These are phyloP conservation scores for Oreamnos americanus DNA, from an alignment of 2,113 vertebrate species.

Conservation along the genomic window DNA sequence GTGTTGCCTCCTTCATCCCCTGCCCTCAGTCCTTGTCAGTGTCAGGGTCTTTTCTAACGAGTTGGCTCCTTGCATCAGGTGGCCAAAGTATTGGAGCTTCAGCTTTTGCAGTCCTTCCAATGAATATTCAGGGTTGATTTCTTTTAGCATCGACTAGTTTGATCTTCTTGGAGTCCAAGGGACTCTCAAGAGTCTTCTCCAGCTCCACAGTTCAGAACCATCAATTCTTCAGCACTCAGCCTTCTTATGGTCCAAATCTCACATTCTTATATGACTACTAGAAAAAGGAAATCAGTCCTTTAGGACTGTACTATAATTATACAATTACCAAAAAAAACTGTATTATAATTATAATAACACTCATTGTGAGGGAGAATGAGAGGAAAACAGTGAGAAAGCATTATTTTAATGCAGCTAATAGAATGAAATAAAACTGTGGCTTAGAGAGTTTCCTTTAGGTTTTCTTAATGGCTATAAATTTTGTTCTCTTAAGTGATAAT, in stretches of 20 bases:
- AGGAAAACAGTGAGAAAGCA: constrained; percentile 26
- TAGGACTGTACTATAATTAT: not conserved
- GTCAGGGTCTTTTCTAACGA: not conserved
- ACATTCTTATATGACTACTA: not conserved
- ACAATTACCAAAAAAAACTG: not conserved
- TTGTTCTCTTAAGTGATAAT: not conserved
- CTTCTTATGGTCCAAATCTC: not conserved
- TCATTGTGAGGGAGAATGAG: not conserved
- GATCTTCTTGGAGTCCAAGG: not conserved
- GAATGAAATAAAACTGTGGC: not conserved
- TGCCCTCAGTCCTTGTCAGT: not conserved
- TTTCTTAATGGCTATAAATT: not conserved
- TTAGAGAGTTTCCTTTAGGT: not conserved
- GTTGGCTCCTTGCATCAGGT: not conserved
- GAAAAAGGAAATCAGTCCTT: not conserved
- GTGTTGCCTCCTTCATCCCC: not conserved
- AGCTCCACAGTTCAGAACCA: not conserved
- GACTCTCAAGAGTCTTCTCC: not conserved
- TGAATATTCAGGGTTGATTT: not conserved
- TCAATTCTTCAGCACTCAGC: not conserved
- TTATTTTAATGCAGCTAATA: not conserved
- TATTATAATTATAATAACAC: constrained; percentile 11
- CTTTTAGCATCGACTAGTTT: not conserved
- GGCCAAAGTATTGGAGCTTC: not conserved
- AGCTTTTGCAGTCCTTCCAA: not conserved